Base-by-base conservation (phyloP, 2,797 vertebrate species). In the Alectoris magna region DNA sequence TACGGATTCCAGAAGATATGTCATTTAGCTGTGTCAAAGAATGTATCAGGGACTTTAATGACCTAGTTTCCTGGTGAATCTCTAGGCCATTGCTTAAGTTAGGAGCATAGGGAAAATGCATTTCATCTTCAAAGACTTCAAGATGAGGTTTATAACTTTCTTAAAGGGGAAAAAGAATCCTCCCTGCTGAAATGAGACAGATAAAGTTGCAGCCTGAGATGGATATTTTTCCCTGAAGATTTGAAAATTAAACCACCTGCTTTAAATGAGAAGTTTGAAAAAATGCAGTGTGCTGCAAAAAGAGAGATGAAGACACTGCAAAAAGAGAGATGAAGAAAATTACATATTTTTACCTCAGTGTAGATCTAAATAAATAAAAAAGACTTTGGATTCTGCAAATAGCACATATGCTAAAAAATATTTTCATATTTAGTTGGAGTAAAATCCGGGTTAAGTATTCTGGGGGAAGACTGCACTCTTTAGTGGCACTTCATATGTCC, bases 1-100 rank as follows among this genome's bases (percentile, higher is more conserved):
- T 91, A 91, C 66, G 59, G 87, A 92, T 95, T 92, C 80, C 43
- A 89, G 88, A 91, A 92, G 76, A 95, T 79, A 92, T 93, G 78
- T 89, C 92, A 94, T 95, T 92, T 92, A 93, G 82, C 71, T 90
- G 11, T 96, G 93, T 91, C 91, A 96, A 88, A 90, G 71, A 91
- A 88, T 89, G 84, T 91, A 83, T 76, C 13, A 14, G 63, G 70
- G 90, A 91, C 94, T 96, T 71, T 93, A 90, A 90, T 94, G 90
- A 89, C 88, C 92, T 93, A 93, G 88, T 94, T 96, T 95, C 84
- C 82, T 88, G 63, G 75, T 91, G 93, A 95, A 94, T 95, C 93
- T 94, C 91, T 77, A 93, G 91, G 67, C 87, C 93, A 69, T 96
- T 95, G 84, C 84, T 93, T 79, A 93, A 95, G 78, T 73, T 88